Evolutionary conservation across 2,797 vertebrate genomes (phyloP).

Genomic region (Polyboroides typus): DNA sequence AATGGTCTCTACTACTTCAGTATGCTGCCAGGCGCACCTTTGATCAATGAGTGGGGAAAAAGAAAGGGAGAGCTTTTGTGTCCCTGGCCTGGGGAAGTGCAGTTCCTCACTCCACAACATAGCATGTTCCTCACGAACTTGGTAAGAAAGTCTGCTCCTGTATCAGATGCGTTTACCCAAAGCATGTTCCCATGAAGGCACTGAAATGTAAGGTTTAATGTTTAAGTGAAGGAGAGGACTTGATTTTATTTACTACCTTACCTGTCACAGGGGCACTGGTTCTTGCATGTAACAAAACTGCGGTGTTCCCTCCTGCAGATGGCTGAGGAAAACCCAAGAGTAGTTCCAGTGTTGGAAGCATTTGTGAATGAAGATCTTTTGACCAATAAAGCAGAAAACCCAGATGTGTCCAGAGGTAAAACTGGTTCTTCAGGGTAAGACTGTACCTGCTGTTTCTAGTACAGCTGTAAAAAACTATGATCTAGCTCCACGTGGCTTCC

Average conservation of each 20-base stretch:
- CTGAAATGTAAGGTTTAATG: neutral
- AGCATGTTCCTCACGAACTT: neutral
- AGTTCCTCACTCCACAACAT: neutral
- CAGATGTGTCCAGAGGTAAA: neutral
- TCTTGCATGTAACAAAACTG: neutral
- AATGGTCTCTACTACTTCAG: neutral
- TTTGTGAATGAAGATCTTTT: neutral
- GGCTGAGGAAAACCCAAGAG: neutral
- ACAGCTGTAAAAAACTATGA: neutral
- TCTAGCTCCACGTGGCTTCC: neutral
- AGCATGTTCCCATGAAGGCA: neutral
- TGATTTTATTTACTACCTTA: neutral
- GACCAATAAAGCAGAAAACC: neutral
- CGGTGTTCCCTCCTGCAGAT: neutral
- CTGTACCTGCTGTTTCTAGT: neutral
- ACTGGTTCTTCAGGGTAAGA: neutral
- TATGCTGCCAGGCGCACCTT: neutral
- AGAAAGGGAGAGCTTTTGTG: neutral
- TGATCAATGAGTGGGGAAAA: neutral
- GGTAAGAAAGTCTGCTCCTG: neutral
- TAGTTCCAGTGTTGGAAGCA: neutral
- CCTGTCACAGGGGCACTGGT: neutral
- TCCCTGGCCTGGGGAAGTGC: neutral
- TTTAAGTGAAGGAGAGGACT: neutral
- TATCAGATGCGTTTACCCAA: neutral